Conservation (phyloP, 2,888 invertebrate species). For the Dusona sp. region DNA sequence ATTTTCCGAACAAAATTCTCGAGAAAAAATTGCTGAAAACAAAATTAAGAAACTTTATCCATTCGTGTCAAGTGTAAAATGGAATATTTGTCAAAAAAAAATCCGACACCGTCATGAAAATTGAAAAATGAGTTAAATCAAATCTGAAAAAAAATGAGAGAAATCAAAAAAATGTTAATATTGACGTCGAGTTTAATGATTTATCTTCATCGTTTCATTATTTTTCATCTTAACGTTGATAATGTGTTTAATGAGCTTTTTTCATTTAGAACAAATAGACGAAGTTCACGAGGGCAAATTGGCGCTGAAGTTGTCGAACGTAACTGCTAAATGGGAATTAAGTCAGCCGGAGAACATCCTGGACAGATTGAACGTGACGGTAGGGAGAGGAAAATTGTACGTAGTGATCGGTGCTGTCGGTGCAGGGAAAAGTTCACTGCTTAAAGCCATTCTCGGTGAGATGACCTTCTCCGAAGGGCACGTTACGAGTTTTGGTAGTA, state of each 20-base stretch:
- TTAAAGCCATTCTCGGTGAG: constrained; percentile 91
- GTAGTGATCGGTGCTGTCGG: constrained; percentile 92
- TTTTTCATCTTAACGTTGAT: no score
- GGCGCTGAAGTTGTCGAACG: constrained; percentile 78
- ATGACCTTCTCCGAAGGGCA: constrained; percentile 87
- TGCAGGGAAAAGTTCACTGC: constrained; percentile 89
- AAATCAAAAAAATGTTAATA: neutral
- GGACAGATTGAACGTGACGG: constrained; percentile 85
- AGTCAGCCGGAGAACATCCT: constrained; percentile 86
- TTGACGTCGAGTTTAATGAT: neutral
- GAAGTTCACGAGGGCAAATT: constrained; percentile 62
- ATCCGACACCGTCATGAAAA: neutral
- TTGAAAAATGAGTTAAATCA: no score
- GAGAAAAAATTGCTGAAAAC: no score
- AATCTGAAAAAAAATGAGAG: no score
- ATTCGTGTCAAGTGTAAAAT: no score
- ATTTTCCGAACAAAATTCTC: no score
- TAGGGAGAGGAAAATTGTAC: constrained; percentile 87
- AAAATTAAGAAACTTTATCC: no score
- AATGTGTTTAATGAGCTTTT: no score
- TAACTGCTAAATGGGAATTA: constrained; percentile 85
- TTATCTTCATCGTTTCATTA: no score
- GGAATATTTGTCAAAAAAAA: neutral
- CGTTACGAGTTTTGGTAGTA: constrained; percentile 87
- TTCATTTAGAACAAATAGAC: constrained; percentile 63